Conservation (phyloP, 2,888 invertebrate genomes). For the Phragmatobia fuliginosa region DNA sequence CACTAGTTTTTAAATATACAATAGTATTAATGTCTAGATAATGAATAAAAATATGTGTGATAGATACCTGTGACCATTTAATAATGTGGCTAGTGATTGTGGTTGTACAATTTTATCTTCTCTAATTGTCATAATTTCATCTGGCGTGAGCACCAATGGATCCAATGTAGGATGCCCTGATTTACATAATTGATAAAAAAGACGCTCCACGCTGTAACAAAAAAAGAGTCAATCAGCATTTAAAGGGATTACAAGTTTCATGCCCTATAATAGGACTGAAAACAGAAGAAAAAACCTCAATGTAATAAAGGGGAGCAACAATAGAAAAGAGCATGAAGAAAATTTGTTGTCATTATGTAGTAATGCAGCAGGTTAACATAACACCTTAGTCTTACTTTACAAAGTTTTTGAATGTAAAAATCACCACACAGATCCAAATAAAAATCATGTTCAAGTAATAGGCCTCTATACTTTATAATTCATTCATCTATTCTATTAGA, state of each 20-base stretch:
- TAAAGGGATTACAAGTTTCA: background rate
- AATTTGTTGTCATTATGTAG: no score
- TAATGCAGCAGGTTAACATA: no score
- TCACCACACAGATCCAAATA: no score
- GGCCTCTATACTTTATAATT: no score
- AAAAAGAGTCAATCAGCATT: constrained; percentile 19
- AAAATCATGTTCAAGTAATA: no score
- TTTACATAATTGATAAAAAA: constrained; percentile 94
- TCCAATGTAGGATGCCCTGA: constrained; percentile 95
- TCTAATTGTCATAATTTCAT: constrained; percentile 92
- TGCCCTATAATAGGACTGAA: background rate
- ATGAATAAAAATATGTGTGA: background rate
- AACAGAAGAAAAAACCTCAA: background rate
- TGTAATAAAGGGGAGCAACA: no score
- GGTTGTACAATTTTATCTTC: constrained; percentile 93
- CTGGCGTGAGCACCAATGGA: constrained; percentile 92
- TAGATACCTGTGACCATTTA: constrained; percentile 94
- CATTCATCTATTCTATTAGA: no score
- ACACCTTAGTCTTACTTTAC: no score
- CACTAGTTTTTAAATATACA: no score
- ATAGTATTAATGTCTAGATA: background rate
- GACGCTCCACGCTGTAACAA: constrained; percentile 92
- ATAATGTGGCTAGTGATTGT: constrained; percentile 92
- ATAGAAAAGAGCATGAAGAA: background rate
- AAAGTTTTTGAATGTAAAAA: no score